phyloP scores from a whole-genome alignment of 1,140 invertebrate species.

The Frieseomelitta varia region DNA sequence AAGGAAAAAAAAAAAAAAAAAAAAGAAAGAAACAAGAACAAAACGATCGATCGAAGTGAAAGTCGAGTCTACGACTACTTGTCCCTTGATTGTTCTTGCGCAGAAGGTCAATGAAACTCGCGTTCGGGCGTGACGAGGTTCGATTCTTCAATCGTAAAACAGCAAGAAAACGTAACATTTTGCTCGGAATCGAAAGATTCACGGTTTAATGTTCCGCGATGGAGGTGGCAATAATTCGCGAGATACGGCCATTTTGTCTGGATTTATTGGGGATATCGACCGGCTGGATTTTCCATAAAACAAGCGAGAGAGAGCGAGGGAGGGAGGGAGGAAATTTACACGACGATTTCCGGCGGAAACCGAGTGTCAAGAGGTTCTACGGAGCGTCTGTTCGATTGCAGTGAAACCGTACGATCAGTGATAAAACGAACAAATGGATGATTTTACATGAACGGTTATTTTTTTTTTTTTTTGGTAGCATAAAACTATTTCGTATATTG shows the following conservation, averaged over 20 bases:
- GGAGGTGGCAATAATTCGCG: slow-evolving; percentile 9
- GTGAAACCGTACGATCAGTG: neutral
- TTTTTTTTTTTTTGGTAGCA: too few relatives aligned
- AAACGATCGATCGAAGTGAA: neutral
- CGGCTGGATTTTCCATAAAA: neutral
- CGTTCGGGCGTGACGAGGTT: neutral
- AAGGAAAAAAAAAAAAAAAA: neutral
- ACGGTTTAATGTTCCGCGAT: neutral
- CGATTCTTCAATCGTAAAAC: neutral
- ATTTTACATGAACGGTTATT: neutral
- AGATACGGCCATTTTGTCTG: neutral
- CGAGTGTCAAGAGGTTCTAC: neutral
- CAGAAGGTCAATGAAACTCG: neutral
- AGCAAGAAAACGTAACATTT: neutral
- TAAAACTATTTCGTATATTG: too few relatives aligned
- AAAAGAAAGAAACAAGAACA: too few relatives aligned
- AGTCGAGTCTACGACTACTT: neutral
- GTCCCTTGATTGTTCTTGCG: neutral
- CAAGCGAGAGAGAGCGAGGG: neutral
- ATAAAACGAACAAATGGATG: neutral
- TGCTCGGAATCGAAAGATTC: neutral
- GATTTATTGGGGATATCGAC: neutral
- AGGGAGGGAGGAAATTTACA: neutral
- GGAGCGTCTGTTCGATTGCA: neutral
- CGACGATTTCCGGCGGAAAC: neutral